Conservation (phyloP, 2,113 vertebrate genomes). For the Pelmatolapia mariae region DNA sequence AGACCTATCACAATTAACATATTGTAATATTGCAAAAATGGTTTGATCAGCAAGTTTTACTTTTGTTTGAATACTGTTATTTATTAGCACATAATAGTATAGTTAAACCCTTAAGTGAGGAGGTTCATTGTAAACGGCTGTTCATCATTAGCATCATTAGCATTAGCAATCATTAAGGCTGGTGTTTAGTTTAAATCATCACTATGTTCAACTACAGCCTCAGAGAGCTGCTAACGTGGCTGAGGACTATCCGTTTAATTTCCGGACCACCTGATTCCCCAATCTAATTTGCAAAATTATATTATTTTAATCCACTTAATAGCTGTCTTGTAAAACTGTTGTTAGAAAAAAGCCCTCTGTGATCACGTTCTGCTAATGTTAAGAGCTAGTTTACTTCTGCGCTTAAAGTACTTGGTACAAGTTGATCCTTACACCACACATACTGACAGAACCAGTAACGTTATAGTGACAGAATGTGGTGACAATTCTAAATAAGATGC, state of each 20-base stretch:
- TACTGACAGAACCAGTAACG: background rate
- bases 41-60: background rate
- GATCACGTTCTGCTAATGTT: background rate
- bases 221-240: background rate
- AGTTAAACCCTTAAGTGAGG: background rate
- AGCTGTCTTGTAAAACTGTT: background rate
- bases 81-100: background rate
- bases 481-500: background rate
- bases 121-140: background rate
- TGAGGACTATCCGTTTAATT: background rate
- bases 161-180: background rate
- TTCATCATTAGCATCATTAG: background rate
- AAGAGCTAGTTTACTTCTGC: background rate
- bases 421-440: background rate
- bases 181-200: background rate
- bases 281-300: background rate
- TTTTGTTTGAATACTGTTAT: background rate
- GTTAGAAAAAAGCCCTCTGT: background rate
- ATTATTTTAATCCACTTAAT: background rate
- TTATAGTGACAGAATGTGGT: background rate
- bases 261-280: background rate
- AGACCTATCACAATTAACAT: too few species aligned
- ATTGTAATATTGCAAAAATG: background rate
- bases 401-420: background rate
- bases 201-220: background rate